phyloP scores from a whole-genome alignment of 92 coral and sea anemone genomes.

The Siderastrea radians region DNA sequence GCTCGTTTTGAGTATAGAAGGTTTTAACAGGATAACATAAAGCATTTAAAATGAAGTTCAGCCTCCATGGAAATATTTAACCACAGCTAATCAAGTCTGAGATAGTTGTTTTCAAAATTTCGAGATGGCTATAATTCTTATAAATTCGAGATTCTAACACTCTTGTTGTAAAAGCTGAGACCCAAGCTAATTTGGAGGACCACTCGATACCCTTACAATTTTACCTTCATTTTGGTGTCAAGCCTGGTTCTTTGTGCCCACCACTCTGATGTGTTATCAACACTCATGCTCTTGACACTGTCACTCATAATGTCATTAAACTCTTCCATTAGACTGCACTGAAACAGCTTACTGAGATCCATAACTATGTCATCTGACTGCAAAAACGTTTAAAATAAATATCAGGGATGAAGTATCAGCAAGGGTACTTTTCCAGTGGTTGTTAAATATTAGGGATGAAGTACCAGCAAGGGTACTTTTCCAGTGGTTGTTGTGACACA shows the following conservation, averaged over 20 bases:
- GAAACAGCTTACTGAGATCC: slow-evolving; percentile 82
- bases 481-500: neutral
- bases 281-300: slow-evolving; percentile 73
- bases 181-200: neutral
- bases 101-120: too few species aligned
- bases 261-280: slow-evolving; percentile 81
- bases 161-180: neutral
- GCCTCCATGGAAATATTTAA: too few species aligned
- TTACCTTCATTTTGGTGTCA: slow-evolving; percentile 77
- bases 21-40: too few species aligned
- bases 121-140: too few species aligned
- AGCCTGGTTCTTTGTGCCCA: slow-evolving; percentile 81
- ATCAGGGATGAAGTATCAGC: neutral
- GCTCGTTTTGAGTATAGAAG: too few species aligned
- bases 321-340: slow-evolving; percentile 76
- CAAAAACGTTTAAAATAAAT: neutral
- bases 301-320: slow-evolving; percentile 80
- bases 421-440: too few species aligned
- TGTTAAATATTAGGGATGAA: neutral
- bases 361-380: slow-evolving; percentile 69
- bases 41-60: too few species aligned
- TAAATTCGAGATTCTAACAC: neutral
- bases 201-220: too few species aligned
- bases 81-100: too few species aligned
- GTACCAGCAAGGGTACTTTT: too few species aligned